Conservation (phyloP, 2,797 vertebrate species). For the Tinamus major region DNA sequence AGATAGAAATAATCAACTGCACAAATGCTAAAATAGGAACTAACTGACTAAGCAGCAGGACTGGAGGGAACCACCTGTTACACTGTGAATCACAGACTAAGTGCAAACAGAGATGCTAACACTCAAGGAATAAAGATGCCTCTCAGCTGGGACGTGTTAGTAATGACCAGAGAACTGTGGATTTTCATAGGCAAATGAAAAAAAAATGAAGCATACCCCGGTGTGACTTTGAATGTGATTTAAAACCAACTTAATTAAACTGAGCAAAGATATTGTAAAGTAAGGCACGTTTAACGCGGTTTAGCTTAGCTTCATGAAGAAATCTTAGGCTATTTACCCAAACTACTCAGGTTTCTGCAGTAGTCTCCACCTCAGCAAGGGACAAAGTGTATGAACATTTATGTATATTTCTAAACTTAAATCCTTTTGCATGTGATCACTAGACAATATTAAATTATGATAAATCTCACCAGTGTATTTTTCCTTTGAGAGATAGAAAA, state of each 20-base stretch:
- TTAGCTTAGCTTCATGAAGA: background rate
- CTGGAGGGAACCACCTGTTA: background rate
- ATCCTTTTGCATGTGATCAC: background rate
- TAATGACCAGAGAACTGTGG: background rate
- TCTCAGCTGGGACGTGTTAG: background rate
- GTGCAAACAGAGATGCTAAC: background rate
- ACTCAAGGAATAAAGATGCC: background rate
- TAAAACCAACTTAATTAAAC: background rate
- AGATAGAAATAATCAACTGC: background rate
- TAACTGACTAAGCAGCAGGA: background rate
- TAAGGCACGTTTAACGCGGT: background rate
- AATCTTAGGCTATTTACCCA: background rate
- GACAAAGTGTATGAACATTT: background rate
- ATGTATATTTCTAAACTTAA: background rate
- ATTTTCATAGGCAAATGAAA: background rate
- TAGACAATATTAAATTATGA: background rate
- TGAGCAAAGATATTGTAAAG: background rate
- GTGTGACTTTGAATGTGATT: background rate
- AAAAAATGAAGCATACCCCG: background rate
- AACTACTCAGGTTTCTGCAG: background rate
- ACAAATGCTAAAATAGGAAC: constrained; percentile 3
- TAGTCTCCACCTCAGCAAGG: background rate
- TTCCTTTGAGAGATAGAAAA: background rate
- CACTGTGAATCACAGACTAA: background rate
- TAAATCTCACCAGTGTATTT: background rate